Base-by-base conservation (phyloP, 2,113 vertebrate species). In the Apodemus sylvaticus region DNA sequence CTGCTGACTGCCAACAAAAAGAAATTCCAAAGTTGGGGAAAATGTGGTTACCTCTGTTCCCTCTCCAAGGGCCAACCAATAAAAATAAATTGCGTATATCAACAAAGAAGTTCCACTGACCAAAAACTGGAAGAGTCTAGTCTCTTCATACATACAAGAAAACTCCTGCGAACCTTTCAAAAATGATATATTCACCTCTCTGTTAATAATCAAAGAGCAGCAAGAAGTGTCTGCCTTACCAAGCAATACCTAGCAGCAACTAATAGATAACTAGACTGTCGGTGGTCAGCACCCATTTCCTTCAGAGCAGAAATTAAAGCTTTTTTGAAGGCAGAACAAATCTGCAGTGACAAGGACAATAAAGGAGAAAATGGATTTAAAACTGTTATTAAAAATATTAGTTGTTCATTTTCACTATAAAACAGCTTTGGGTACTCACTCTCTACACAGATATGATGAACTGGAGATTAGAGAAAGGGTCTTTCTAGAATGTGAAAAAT, bases 201-300 rank as follows among this genome's bases (percentile, higher is more conserved):
- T 64, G 24, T 88, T 88, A 92, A 95, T 88, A 97, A 82, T 48
- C 58, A 93, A 95, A 31, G 20, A 9, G 53, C 42, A 96, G 66
- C 1, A 93, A 95, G 73, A 89, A 79, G 62, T 87, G 39, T 51
- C 88, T 24, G 64, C 14, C 36, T 26, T 26, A 87, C 60, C n/a
- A 14, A 85, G 11, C 53, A 55, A 45, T 0, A 58, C 42, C 14
- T 3, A 51, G 31, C 19, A 86, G 36, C 55, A 81, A 53, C 29
- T 34, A 94, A 42, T 16, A 64, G 53, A 16, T 36, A 89, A 86
- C 17, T 78, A 92, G 94, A 55, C n/a, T 53, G 51, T 51, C 64
- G 66, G 24, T 34, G 2, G 11, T 89, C 34, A n/a, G 19, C 7
- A 45, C 16, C 22, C 39, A 64, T 91, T 85, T 86, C 68, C 34